Conservation (phyloP, 1,140 invertebrate species). For the Brachionus calyciflorus region DNA sequence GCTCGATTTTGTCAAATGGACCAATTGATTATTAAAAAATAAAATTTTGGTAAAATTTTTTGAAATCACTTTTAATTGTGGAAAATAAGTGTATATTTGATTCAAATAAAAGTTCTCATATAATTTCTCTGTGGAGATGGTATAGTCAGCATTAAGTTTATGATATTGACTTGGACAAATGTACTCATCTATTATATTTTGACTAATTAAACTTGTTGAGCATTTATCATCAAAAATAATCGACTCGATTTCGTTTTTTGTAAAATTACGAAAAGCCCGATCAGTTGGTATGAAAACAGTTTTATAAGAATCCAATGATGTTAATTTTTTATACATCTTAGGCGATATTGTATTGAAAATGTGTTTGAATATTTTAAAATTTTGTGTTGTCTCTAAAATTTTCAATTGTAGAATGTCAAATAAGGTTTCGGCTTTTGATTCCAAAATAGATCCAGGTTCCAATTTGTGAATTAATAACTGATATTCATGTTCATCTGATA, state of each 20-base stretch:
- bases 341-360: neutral
- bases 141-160: neutral
- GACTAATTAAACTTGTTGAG: neutral
- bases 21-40: constrained; percentile 1
- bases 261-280: neutral
- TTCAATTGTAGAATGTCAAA: neutral
- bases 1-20: neutral
- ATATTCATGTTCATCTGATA: neutral
- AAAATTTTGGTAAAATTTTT: no score
- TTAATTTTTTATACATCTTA: neutral
- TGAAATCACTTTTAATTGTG: no score
- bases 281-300: constrained; percentile 20
- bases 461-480: constrained; percentile 12
- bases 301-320: neutral
- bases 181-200: neutral
- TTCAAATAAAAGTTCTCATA: neutral
- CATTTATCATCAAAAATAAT: neutral
- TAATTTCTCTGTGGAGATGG: neutral
- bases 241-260: constrained; percentile 1
- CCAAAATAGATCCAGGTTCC: neutral
- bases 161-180: neutral
- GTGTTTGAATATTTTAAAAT: constrained; percentile 5
- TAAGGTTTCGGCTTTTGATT: neutral
- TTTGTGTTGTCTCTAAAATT: neutral
- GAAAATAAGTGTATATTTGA: neutral